Conservation (phyloP, 2,888 invertebrate species). For the Chymomyza fuscimana region DNA sequence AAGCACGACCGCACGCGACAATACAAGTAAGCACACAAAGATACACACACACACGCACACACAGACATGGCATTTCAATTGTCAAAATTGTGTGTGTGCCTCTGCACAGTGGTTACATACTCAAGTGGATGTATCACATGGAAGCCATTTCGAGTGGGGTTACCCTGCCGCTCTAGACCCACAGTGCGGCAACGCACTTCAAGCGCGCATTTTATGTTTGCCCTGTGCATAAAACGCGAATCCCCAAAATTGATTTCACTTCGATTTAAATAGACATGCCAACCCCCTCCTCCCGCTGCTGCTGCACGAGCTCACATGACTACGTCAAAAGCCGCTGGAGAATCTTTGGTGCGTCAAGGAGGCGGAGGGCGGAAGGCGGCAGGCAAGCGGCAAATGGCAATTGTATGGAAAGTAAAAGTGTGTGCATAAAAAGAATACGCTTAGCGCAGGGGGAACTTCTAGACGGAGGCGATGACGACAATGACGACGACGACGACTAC, state of each 20-base stretch:
- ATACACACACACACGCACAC: constrained; percentile 17
- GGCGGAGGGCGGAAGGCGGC: background rate
- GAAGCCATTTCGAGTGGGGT: background rate
- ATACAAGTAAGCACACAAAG: background rate
- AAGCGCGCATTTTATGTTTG: constrained; percentile 67
- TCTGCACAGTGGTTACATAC: constrained; percentile 30
- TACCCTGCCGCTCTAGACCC: background rate
- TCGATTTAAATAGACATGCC: constrained; percentile 67
- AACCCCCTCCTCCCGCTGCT: background rate
- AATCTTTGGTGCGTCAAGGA: constrained; percentile 30
- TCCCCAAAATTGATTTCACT: constrained; percentile 69
- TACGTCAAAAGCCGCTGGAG: constrained; percentile 43
- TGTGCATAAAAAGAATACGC: constrained; percentile 29
- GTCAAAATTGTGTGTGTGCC: constrained; percentile 47
- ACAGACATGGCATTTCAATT: constrained; percentile 50
- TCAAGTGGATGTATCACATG: constrained; percentile 9
- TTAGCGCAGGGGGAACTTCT: background rate
- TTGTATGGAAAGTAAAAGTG: constrained; percentile 62
- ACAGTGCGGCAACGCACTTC: constrained; percentile 40
- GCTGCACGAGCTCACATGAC: background rate
- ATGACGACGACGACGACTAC: constrained; percentile 34
- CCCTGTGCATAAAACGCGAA: constrained; percentile 63
- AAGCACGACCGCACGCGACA: background rate
- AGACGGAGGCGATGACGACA: background rate
- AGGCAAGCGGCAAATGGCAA: constrained; percentile 42